Evolutionary conservation across 2,888 invertebrate species (phyloP).

Genomic region (Eumacrocentrus americanus): DNA sequence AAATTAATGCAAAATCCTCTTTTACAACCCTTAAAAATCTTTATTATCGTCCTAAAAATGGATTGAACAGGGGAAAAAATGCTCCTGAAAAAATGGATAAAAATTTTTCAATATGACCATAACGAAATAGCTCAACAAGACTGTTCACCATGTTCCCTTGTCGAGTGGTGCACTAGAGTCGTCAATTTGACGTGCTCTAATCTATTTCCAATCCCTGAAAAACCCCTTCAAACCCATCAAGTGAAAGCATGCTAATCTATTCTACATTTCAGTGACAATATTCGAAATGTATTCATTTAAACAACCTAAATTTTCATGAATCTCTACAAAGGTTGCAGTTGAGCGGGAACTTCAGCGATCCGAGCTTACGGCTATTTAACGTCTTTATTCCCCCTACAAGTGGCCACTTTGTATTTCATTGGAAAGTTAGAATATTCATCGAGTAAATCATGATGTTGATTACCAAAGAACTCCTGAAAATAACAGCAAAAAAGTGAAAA

Average conservation of each 20-base stretch:
- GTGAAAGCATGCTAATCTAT: constrained; percentile 2
- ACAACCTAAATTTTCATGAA: neutral
- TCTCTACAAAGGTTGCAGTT: constrained; percentile 26
- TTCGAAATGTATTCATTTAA: neutral
- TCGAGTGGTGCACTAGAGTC: constrained; percentile 13
- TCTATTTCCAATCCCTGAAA: neutral
- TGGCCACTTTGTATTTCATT: neutral
- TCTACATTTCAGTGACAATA: neutral
- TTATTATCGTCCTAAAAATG: neutral
- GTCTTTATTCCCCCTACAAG: neutral
- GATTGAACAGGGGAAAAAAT: neutral
- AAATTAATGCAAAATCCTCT: too few species aligned
- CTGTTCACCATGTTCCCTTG: neutral
- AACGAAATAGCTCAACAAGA: neutral
- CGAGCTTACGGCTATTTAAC: constrained; percentile 15
- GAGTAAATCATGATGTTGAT: neutral
- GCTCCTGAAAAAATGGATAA: neutral
- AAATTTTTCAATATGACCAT: neutral
- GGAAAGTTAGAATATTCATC: constrained; percentile 20
- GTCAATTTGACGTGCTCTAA: neutral
- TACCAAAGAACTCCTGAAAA: neutral
- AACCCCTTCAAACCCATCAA: neutral
- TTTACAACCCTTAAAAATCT: neutral
- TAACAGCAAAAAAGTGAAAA: constrained; percentile 13
- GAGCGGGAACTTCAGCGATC: constrained; percentile 15